phyloP scores from a whole-genome alignment of 2,888 invertebrate genomes.

The Tachystola acroxantha region DNA sequence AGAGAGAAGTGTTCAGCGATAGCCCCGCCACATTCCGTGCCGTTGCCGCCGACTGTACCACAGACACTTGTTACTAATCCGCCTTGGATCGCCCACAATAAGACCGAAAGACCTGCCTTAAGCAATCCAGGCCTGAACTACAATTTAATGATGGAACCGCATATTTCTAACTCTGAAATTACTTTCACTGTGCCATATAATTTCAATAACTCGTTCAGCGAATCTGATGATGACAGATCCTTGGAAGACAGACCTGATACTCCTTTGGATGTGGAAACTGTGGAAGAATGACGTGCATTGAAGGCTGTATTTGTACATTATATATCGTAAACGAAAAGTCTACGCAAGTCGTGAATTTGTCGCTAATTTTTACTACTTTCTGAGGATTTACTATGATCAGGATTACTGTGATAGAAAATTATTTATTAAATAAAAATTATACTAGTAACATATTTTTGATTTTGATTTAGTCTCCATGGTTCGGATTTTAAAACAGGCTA shows the following conservation, averaged over 20 bases:
- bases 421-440: too few species aligned
- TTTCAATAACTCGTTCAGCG: conserved; percentile 7
- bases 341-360: too few species aligned
- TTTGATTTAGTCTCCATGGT: too few species aligned
- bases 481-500: too few species aligned
- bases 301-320: too few species aligned
- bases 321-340: too few species aligned
- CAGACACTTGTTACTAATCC: conserved; percentile 6
- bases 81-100: neutral
- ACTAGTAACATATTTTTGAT: too few species aligned
- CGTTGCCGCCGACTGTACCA: conserved; percentile 44
- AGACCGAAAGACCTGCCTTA: neutral
- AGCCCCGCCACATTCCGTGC: conserved; percentile 47
- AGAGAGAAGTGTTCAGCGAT: conserved; percentile 76
- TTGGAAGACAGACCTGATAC: conserved; percentile 33
- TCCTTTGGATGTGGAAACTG: conserved; percentile 54
- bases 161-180: neutral
- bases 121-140: neutral
- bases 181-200: neutral
- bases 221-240: conserved; percentile 22
- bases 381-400: too few species aligned
- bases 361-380: too few species aligned
- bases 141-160: neutral
- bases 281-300: conserved; percentile 24
- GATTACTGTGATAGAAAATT: too few species aligned